Base-by-base conservation (phyloP, 2,113 vertebrate species). In the Lipophrys pholis region DNA sequence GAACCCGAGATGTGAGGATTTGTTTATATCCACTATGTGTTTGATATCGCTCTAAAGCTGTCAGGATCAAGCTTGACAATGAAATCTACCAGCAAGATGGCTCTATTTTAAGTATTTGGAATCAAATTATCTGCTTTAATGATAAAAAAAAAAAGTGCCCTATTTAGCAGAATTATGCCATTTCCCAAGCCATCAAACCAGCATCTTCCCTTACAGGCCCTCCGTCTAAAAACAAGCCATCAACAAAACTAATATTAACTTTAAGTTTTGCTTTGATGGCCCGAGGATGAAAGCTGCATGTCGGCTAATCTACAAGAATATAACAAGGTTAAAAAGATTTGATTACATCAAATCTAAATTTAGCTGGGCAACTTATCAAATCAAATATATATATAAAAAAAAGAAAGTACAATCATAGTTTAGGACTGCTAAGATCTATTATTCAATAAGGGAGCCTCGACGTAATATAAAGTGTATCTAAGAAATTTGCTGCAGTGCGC, bases 311-410 rank as follows among this genome's bases (percentile, higher is more conserved):
- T 71, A 50, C 61, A 69, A 84, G 58, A 80, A 68, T 53, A 38
- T 80, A 91, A 93, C 69, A 59, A 85, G 69, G 79, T 92, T 89
- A 88, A 66, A 21, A 8, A 69, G 81, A 91, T 93, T 77, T 54
- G 74, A 92, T 93, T 92, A 90, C 39, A 65, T 78, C 39, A 21
- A 50, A 69, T 89, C 90, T 87, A 88, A 92, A 89, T 90, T 87
- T 91, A 93, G 91, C 80, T 1, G 0, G 11, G 83, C 76, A 87
- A 87, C 78, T 91, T 79, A 89, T 93, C 80, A 87, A 91, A 91
- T 92, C 82, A 90, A 80, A 89, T 49, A 36, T 50, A 90, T 78
- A 89, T 49, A 36, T 50, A 36, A 62, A 38, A 76, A 61, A 42
- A 76, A 83, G 76, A 76, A 85, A 89, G 79, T 82, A 70, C 72